Evolutionary conservation across 1,140 invertebrate species (phyloP).

Genomic region (Pseudomyrmex flavicornis): DNA sequence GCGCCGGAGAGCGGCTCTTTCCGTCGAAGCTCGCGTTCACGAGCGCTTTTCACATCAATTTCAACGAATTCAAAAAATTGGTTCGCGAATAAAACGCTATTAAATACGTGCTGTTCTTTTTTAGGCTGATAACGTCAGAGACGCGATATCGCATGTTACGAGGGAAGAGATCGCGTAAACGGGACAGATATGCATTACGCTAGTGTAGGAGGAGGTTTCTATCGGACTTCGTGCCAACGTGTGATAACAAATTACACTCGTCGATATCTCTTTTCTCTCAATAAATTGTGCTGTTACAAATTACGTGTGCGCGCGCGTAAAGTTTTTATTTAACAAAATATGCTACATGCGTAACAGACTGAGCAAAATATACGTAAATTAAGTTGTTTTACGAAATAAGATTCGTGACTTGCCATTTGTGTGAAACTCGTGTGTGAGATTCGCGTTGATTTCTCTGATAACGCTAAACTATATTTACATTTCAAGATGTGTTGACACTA

Average conservation of each 20-base stretch:
- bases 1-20: not conserved
- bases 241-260: constrained; percentile 7
- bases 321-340: too few relatives aligned
- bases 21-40: not conserved
- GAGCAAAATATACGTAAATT: too few relatives aligned
- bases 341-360: too few relatives aligned
- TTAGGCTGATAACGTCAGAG: not conserved
- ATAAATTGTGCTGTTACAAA: too few relatives aligned
- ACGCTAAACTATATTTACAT: too few relatives aligned
- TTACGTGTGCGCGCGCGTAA: not conserved
- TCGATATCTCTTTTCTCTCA: not conserved
- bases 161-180: constrained; percentile 5
- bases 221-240: not conserved
- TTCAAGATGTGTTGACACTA: too few relatives aligned
- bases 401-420: too few relatives aligned
- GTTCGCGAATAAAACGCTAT: not conserved
- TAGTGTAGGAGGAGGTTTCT: not conserved
- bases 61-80: constrained; percentile 37
- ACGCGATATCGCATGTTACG: not conserved
- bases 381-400: too few relatives aligned
- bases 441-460: too few relatives aligned
- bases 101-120: not conserved
- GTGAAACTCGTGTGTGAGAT: too few relatives aligned
- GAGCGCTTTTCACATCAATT: not conserved
- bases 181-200: not conserved